Conservation (phyloP, 2,113 vertebrate genomes). For the Rhinogobius similis region DNA sequence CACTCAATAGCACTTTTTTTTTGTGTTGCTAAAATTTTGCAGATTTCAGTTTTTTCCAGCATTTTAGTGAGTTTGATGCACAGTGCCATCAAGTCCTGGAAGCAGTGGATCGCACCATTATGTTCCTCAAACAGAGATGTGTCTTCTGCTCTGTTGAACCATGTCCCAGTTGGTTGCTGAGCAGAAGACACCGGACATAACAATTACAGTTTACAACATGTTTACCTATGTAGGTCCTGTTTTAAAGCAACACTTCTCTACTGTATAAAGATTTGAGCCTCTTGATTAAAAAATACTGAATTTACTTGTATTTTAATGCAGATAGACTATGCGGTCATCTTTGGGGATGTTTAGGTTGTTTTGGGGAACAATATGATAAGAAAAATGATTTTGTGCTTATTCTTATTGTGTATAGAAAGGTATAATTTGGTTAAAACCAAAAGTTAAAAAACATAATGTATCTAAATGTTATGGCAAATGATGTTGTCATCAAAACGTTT, state of each 20-base stretch:
- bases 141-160: slow-evolving; percentile 46
- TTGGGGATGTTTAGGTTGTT: not conserved
- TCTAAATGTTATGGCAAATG: not conserved
- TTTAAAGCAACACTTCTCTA: not conserved
- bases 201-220: slow-evolving; percentile 64
- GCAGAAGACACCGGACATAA: slow-evolving; percentile 57
- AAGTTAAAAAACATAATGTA: not conserved
- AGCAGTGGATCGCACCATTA: slow-evolving; percentile 57
- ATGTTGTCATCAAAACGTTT: not conserved
- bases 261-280: not conserved
- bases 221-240: slow-evolving; percentile 31
- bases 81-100: slow-evolving; percentile 40
- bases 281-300: not conserved
- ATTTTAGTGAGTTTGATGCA: not conserved
- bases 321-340: not conserved
- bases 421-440: not conserved
- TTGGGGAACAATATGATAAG: not conserved
- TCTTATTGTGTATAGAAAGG: not conserved
- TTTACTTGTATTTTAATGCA: too few relatives aligned
- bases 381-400: too few relatives aligned
- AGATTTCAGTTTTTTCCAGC: not conserved
- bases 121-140: slow-evolving; percentile 51
- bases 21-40: not conserved
- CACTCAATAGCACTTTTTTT: not conserved
- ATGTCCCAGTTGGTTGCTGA: slow-evolving; percentile 70